Percentiles rank a stretch among this genome's conserved stretches.
Evolutionary conservation across 2,113 vertebrate species (phyloP).

Genomic region (Tachysurus fulvidraco): DNA sequence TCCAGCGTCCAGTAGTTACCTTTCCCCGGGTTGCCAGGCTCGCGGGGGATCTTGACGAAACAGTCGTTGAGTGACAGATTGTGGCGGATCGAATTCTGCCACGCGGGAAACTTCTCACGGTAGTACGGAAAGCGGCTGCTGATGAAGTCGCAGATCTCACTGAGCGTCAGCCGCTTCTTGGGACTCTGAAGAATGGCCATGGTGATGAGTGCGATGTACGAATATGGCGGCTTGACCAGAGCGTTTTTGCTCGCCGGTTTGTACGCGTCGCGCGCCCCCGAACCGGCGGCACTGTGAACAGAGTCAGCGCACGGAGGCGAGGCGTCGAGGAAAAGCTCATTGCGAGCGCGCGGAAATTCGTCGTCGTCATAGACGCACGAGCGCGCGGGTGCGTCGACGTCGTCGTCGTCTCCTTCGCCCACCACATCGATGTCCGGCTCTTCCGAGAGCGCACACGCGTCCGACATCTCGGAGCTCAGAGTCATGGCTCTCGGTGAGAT

Average conservation of each 20-base stretch:
- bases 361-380: conserved; percentile 79
- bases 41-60: conserved; percentile 85
- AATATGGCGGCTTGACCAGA: conserved; percentile 91
- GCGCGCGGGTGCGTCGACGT: conserved; percentile 53
- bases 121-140: conserved; percentile 85
- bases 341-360: conserved; percentile 75
- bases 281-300: conserved; percentile 40
- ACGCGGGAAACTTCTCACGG: conserved; percentile 85
- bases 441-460: conserved; percentile 87
- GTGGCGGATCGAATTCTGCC: conserved; percentile 86
- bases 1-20: conserved; percentile 92
- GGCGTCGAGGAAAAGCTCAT: conserved; percentile 71
- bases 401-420: conserved; percentile 85
- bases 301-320: conserved; percentile 68
- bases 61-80: conserved; percentile 85
- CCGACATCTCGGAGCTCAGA: conserved; percentile 93
- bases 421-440: conserved; percentile 95
- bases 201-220: conserved; percentile 92
- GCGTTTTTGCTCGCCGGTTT: conserved; percentile 79
- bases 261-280: conserved; percentile 71
- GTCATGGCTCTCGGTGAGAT: conserved; percentile 79
- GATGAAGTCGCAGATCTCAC: conserved; percentile 87
- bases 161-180: conserved; percentile 90
- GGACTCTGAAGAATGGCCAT: conserved; percentile 94
- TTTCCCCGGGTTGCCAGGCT: conserved; percentile 87